phyloP scores from a whole-genome alignment of 2,113 vertebrate species.

The pig (Sus scrofa) region DNA sequence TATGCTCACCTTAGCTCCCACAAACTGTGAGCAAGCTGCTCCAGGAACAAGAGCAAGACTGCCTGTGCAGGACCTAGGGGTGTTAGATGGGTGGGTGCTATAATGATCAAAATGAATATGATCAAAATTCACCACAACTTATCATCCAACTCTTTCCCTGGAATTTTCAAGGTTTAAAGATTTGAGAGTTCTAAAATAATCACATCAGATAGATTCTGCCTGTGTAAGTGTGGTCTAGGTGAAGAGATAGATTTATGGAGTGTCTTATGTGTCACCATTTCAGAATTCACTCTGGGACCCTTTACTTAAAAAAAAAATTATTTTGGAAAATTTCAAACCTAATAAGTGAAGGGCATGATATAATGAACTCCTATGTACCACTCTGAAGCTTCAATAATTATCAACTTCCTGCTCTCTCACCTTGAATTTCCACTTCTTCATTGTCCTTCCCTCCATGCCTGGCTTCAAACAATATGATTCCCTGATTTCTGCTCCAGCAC shows the following conservation, averaged over 20 bases:
- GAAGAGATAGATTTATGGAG: neutral
- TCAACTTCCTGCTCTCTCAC: neutral
- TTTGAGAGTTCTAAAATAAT: neutral
- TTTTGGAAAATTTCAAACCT: neutral
- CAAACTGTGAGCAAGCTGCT: neutral
- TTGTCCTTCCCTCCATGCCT: neutral
- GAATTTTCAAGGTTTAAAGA: neutral
- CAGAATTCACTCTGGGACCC: neutral
- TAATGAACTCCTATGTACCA: neutral
- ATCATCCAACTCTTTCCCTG: neutral
- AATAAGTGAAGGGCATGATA: neutral
- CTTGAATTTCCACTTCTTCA: neutral
- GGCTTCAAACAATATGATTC: neutral
- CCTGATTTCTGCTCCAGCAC: neutral
- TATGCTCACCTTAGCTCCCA: neutral
- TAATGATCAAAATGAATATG: neutral
- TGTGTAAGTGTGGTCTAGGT: neutral
- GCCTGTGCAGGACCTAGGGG: neutral
- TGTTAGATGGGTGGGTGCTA: neutral
- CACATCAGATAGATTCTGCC: neutral
- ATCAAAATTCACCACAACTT: neutral
- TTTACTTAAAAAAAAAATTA: neutral
- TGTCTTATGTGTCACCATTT: neutral
- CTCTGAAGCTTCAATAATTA: neutral
- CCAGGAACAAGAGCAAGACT: neutral